Evolutionary conservation across 2,888 invertebrate genomes (phyloP).

Genomic region (Troides aeacus): DNA sequence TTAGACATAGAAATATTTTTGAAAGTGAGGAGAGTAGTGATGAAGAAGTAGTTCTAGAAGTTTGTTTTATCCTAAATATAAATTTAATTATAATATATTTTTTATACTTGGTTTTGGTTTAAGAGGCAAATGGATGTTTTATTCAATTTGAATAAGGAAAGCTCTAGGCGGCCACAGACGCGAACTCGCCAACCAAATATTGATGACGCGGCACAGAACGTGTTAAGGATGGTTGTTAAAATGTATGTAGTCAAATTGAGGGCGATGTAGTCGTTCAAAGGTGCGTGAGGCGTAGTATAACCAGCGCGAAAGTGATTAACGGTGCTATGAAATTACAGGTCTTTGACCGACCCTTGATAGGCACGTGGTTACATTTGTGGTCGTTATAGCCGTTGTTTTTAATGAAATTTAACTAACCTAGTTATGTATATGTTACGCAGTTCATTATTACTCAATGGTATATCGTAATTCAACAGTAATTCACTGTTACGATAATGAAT

Average conservation of each 20-base stretch:
- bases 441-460: not conserved
- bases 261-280: slow-evolving; percentile 36
- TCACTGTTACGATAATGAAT: not conserved
- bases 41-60: too few species aligned
- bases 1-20: too few species aligned
- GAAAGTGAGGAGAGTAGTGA: too few species aligned
- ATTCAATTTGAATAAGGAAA: too few species aligned
- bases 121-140: too few species aligned
- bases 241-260: slow-evolving; percentile 35
- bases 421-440: not conserved
- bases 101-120: too few species aligned
- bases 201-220: too few species aligned
- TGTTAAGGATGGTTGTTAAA: slow-evolving; percentile 16
- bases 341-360: slow-evolving; percentile 64
- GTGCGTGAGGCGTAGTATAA: slow-evolving; percentile 44
- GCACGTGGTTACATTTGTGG: slow-evolving; percentile 45
- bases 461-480: not conserved
- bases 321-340: slow-evolving; percentile 59
- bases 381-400: slow-evolving; percentile 13
- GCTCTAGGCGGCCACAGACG: too few species aligned
- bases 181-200: too few species aligned
- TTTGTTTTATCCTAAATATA: too few species aligned
- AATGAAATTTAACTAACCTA: slow-evolving; percentile 11
- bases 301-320: slow-evolving; percentile 67
- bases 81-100: too few species aligned